Evolutionary conservation across 1,140 invertebrate species (phyloP).

Genomic region (Cyclargus thomasi): DNA sequence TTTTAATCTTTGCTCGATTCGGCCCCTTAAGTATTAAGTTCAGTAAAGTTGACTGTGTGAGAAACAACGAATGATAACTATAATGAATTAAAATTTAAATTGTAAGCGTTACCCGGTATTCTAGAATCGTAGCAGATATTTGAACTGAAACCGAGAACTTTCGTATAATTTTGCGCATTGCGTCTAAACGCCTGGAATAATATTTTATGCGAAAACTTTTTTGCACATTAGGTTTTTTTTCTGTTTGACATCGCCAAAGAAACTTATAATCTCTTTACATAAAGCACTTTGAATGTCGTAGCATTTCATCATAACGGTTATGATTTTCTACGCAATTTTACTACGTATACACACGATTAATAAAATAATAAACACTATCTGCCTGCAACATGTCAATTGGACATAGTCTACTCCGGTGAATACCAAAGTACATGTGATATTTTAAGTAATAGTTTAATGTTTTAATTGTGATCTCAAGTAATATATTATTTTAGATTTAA

Average conservation of each 20-base stretch:
- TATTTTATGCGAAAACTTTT: neutral
- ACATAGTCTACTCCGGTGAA: constrained; percentile 6
- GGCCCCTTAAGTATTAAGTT: too few relatives aligned
- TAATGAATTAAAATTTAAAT: neutral
- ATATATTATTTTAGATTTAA: constrained; percentile 15
- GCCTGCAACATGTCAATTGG: neutral
- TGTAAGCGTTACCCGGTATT: neutral
- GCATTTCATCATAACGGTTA: neutral
- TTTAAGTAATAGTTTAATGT: constrained; percentile 25
- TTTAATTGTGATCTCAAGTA: constrained; percentile 40
- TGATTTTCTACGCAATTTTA: neutral
- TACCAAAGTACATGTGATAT: constrained; percentile 56
- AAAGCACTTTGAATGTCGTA: neutral
- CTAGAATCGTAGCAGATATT: neutral
- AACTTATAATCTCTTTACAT: neutral
- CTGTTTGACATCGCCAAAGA: neutral
- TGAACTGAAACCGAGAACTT: neutral
- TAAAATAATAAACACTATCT: too few relatives aligned
- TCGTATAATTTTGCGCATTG: neutral
- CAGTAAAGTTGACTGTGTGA: neutral
- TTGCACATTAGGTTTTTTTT: neutral
- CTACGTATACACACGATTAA: neutral
- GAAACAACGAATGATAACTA: neutral
- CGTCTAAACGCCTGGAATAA: neutral
- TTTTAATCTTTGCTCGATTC: too few relatives aligned